A percentile compares a stretch with the other conserved stretches of the same genome.
These are phyloP conservation scores for Aromia moschata DNA, from an alignment of 2,888 invertebrate genomes.

Conservation along the genomic window DNA sequence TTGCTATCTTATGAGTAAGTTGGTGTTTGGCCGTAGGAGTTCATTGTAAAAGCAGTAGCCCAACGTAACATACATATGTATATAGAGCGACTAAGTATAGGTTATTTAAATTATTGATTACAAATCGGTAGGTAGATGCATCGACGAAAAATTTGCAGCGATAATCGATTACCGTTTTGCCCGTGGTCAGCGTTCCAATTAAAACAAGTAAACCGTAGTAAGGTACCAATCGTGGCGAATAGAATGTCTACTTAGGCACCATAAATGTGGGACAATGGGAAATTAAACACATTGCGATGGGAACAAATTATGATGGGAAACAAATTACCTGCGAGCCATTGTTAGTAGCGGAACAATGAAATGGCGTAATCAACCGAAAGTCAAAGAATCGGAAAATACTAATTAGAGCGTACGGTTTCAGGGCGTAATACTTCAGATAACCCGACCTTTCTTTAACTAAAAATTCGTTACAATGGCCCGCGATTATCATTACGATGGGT, in stretches of 20 bases:
- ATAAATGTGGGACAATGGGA: slow-evolving; percentile 12
- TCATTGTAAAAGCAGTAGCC: neutral
- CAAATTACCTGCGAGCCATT: too few species aligned
- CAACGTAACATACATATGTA: neutral
- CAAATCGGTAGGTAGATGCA: neutral
- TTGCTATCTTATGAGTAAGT: slow-evolving; percentile 2
- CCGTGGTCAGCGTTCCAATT: neutral
- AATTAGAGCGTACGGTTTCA: slow-evolving; percentile 10
- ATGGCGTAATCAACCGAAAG: slow-evolving; percentile 14
- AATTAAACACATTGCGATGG: slow-evolving; percentile 12
- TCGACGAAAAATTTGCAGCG: neutral
- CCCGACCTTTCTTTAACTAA: neutral
- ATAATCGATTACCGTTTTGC: neutral
- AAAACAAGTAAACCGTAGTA: neutral
- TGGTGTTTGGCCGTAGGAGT: neutral
- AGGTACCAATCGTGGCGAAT: neutral
- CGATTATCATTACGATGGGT: slow-evolving; percentile 16
- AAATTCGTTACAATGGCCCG: slow-evolving; percentile 1
- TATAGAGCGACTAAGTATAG: neutral
- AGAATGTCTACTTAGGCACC: neutral
- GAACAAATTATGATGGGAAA: slow-evolving; percentile 12
- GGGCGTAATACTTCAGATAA: neutral
- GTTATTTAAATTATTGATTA: slow-evolving; percentile 2
- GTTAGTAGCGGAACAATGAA: slow-evolving; percentile 13
- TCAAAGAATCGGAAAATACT: slow-evolving; percentile 5